Evolutionary conservation across 1,140 invertebrate species (phyloP).

Genomic region (Ephestia elutella): DNA sequence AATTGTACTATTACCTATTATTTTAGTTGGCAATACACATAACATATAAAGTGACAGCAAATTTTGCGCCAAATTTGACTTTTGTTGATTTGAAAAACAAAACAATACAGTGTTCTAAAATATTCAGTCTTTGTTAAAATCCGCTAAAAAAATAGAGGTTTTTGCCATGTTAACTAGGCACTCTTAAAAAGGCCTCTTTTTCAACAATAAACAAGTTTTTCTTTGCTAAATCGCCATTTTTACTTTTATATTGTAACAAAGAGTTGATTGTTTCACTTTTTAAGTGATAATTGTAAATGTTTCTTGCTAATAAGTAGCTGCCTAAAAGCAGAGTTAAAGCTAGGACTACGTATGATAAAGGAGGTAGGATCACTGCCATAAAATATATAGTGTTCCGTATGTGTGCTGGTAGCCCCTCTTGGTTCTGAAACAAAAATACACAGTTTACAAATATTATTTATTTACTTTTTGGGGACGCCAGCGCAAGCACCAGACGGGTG

Average conservation of each 20-base stretch:
- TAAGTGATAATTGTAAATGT: slow-evolving; percentile 36
- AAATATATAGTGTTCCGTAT: slow-evolving; percentile 71
- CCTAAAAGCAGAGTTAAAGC: slow-evolving; percentile 37
- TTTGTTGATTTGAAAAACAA: not conserved
- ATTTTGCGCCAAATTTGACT: too few species aligned
- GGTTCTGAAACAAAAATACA: slow-evolving; percentile 73
- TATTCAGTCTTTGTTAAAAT: not conserved
- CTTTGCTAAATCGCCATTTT: slow-evolving; percentile 39
- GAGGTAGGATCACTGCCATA: slow-evolving; percentile 67
- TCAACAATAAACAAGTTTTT: slow-evolving; percentile 53
- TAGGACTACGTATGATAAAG: slow-evolving; percentile 45
- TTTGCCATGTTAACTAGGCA: slow-evolving; percentile 28
- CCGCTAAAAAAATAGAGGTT: slow-evolving; percentile 5
- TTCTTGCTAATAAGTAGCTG: slow-evolving; percentile 42
- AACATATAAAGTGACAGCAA: too few species aligned
- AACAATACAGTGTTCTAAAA: not conserved
- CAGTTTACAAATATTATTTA: too few species aligned
- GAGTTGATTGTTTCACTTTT: slow-evolving; percentile 32
- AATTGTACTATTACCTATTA: too few species aligned
- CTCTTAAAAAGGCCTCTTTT: slow-evolving; percentile 51
- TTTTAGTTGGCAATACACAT: too few species aligned
- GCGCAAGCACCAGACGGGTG: too few species aligned
- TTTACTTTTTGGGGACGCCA: too few species aligned
- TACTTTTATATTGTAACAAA: slow-evolving; percentile 39
- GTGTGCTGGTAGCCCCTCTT: slow-evolving; percentile 74